phyloP scores from a whole-genome alignment of 2,113 vertebrate species.

The Lophius piscatorius region DNA sequence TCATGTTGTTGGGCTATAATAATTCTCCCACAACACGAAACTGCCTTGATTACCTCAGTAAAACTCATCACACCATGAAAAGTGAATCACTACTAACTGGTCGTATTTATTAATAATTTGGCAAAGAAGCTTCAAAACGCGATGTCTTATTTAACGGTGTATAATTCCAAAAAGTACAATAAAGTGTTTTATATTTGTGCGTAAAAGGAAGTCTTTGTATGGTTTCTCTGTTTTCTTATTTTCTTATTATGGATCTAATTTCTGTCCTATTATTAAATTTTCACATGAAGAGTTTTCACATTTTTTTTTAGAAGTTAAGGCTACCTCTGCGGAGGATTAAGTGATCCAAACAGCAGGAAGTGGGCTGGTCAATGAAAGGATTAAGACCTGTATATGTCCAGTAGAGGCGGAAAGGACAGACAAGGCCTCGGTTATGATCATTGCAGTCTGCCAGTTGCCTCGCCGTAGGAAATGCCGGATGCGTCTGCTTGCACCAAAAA shows the following conservation, averaged over 20 bases:
- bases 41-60: constrained; percentile 98
- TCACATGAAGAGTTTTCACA: neutral
- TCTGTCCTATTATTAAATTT: no score
- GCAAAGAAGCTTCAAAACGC: neutral
- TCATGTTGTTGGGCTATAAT: constrained; percentile 97
- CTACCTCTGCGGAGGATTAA: neutral
- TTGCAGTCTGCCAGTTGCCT: constrained; percentile 85
- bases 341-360: constrained; percentile 14
- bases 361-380: constrained; percentile 22
- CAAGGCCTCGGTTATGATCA: constrained; percentile 99
- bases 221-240: neutral
- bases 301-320: constrained; percentile 11
- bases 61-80: constrained; percentile 84
- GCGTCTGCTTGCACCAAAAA: constrained; percentile 77
- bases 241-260: neutral
- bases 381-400: constrained; percentile 27
- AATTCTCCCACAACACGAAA: constrained; percentile 94
- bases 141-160: neutral
- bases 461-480: constrained; percentile 68
- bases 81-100: constrained; percentile 25
- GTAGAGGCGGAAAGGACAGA: constrained; percentile 46
- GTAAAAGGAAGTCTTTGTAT: constrained; percentile 16
- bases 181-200: constrained; percentile 41
- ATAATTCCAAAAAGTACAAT: constrained; percentile 15
- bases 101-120: constrained; percentile 19